Base-by-base conservation (phyloP, 1,140 invertebrate genomes). In the Phthorimaea operculella region DNA sequence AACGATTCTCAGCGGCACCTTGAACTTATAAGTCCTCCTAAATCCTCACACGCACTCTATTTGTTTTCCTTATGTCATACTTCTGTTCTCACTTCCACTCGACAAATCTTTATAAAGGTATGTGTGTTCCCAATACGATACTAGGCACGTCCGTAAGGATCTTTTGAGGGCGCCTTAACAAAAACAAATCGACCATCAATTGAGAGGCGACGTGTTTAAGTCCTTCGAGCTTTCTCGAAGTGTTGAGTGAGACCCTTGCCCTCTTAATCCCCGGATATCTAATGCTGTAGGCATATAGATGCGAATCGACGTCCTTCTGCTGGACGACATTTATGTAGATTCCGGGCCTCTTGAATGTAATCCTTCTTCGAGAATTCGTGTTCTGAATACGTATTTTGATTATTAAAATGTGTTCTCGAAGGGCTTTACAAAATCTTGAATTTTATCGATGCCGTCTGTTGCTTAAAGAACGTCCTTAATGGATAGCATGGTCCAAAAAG, bases 221-320 rank as follows among this genome's bases (percentile, higher is more conserved):
- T 28, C 21, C 21, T 28, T 6, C 21, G 36, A 16, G 44, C 15
- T 47, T 47, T 17, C 44, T 47, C 16, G 12, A 16, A 60, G 59
- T 60, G 60, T 61, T 64, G 68, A 70, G 63, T 52, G 59, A 51
- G 14, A 54, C 52, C 52, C 54, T 57, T 55, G 59, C 59, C 62
- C 55, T 62, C 49, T 39, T 70, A 58, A 68, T 66, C 63, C 70
- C 58, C 53, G 59, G 63, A 58, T 56, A 64, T 63, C 65, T 63
- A 66, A 66, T 55, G 48, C 54, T 55, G 33, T 59, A 65, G 63
- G 68, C 66, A 63, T 64, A 68, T 62, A 62, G 57, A 51, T 50
- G 53, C 63, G 59, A 58, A 57, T 54, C 57, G 28, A 51, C 45
- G 18, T 52, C 34, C 17, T 50, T 39, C 10, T 5, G n/a, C 36